Percentiles rank a stretch among this genome's conserved stretches.
phyloP scores from a whole-genome alignment of 2,113 vertebrate genomes.

The Antechinus stuartii region DNA sequence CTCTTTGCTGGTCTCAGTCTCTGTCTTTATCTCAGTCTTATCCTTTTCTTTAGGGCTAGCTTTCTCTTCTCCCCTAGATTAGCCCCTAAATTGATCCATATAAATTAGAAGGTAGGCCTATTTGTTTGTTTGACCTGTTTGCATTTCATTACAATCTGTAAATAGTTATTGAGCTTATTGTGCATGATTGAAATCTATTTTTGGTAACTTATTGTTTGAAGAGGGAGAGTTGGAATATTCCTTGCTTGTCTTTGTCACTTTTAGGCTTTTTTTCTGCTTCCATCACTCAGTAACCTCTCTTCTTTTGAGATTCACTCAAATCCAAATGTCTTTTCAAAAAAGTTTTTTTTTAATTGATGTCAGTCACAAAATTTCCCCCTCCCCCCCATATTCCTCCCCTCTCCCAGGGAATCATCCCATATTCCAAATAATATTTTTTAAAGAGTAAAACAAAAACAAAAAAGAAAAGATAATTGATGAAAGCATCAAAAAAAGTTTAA shows the following conservation, averaged over 20 bases:
- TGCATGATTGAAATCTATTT: not conserved
- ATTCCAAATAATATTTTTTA: not conserved
- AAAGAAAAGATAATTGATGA: not conserved
- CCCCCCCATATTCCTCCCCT: not conserved
- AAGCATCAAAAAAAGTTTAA: not conserved
- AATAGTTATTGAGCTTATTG: not conserved
- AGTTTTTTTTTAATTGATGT: not conserved
- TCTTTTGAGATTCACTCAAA: not conserved
- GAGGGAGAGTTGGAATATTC: not conserved
- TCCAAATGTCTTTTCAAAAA: not conserved
- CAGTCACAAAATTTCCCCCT: not conserved
- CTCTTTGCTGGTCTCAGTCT: not conserved
- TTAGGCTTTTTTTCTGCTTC: not conserved
- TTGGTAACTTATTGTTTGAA: not conserved
- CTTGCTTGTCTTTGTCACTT: not conserved
- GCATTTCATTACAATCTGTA: not conserved
- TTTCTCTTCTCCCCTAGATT: not conserved
- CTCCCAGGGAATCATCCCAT: not conserved
- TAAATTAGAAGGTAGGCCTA: not conserved
- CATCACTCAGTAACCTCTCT: no score
- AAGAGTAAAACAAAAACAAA: not conserved
- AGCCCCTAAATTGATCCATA: not conserved
- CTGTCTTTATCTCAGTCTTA: not conserved
- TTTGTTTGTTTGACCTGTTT: not conserved
- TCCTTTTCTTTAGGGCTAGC: not conserved